These are phyloP conservation scores for Lasioglossum baleicum DNA, from an alignment of 1,140 invertebrate genomes.

Conservation along the genomic window DNA sequence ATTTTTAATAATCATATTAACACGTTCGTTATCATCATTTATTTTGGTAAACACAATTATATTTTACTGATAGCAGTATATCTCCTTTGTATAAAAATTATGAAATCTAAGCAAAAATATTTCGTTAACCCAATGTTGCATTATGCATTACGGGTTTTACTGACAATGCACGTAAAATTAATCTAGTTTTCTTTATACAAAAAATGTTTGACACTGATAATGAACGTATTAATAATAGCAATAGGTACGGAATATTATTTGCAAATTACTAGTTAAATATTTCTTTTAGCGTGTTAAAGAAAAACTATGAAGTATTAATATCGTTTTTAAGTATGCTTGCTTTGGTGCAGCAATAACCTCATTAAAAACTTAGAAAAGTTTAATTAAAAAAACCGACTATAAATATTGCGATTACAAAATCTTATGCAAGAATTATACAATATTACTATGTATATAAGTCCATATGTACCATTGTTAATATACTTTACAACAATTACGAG, in stretches of 20 bases:
- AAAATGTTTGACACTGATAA: not conserved
- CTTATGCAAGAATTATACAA: not conserved
- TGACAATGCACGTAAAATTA: too few species aligned
- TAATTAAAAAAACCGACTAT: not conserved
- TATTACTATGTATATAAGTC: not conserved
- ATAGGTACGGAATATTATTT: not conserved
- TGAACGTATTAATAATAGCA: not conserved
- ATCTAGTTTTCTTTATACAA: too few species aligned
- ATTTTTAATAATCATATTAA: too few species aligned
- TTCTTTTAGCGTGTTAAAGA: not conserved
- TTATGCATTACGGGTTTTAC: too few species aligned
- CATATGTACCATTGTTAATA: conserved; percentile 44
- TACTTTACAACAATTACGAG: conserved; percentile 53
- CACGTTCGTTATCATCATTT: too few species aligned
- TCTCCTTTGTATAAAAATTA: too few species aligned
- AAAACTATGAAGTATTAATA: conserved; percentile 13
- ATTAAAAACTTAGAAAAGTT: too few species aligned
- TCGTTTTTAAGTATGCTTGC: not conserved
- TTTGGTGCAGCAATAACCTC: too few species aligned
- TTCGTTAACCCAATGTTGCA: too few species aligned
- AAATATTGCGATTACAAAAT: not conserved
- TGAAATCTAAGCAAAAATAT: too few species aligned
- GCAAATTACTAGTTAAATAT: not conserved
- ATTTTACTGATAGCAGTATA: too few species aligned
- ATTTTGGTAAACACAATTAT: too few species aligned